Evolutionary conservation across 2,888 invertebrate genomes (phyloP), one percentile per base, ranked within the genome.

Genomic region (Leistus spinibarbis): DNA sequence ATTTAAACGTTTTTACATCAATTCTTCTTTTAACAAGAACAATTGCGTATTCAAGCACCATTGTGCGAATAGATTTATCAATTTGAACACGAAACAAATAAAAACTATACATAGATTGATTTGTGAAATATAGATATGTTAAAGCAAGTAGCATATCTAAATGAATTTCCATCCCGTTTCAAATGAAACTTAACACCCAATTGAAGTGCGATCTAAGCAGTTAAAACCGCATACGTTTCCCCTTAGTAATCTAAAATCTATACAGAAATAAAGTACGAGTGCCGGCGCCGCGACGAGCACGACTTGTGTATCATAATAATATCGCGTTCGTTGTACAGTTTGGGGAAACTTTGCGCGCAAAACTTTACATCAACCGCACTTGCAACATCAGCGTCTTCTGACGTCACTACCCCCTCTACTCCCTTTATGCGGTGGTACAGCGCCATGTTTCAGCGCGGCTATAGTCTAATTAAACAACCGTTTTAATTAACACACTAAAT

Each of bases 401-500:
- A 82, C 84, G 80, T 53, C 69, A 56, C 13, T 17, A 62, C 80
- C 78, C 80, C 79, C 79, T 78, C 5, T 19, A 17, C 68, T 13
- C 19, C 24, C 4, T 40, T 7, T 16, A n/a, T 40, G 53, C n/a
- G 27, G 66, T 40, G 53, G 54, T 76, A 76, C 70, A 53, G 56
- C 81, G 81, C 83, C 84, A 83, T 84, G 83, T 84, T 84, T 84
- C 83, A 84, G 77, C 81, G 82, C 82, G 80, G 80, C 83, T 81
- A 81, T 73, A 82, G 81, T 84, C 84, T 86, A 86, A 86, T 86
- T 86, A 86, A 86, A 86, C 86, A 84, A 83, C 85, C 85, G 86
- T 86, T 86, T 86, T 86, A 86, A 86, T 86, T 86, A 86, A 86
- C 85, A 83, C 83, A 81, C 83, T 86, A 85, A 86, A 86, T 86